Base-by-base conservation (phyloP, 1,140 invertebrate genomes). In the Ceratoteleas bidentatus region DNA sequence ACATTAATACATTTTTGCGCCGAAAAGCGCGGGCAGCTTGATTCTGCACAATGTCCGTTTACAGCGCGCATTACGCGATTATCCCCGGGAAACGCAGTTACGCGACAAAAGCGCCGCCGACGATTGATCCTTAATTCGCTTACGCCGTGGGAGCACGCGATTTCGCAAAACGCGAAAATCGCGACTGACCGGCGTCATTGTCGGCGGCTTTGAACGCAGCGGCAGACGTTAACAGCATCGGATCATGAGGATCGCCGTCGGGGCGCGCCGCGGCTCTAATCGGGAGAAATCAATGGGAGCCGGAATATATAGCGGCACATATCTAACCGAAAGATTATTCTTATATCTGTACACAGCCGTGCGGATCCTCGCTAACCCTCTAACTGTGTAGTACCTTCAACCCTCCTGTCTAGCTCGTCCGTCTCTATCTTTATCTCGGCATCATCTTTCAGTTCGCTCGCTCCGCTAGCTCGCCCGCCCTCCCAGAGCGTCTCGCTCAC, bases 391-490 rank as follows among this genome's bases (percentile, higher is more conserved):
- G 77, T 80, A 74, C 57, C 52, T 81, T 70, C 58, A 70, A 81
- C 78, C 78, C 78, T 73, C 77, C 77, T 70, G 70, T 80, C 77
- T 80, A 70, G 66, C 69, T 73, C 74, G 70, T 58, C 65, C 65
- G 45, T 58, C 75, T 77, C 52, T 85, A 66, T 75, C 79, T 69
- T 62, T 76, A 76, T 84, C 70, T 75, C 64, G 43, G 76, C 76
- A 73, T 79, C 68, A 72, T 79, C 76, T 79, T 79, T 78, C 66
- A 78, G 75, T 65, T 78, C 61, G 53, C 64, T 56, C 57, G 65
- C 72, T 66, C 77, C 50, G 68, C 62, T 64, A 52, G 72, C 62
- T 56, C 24, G 52, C 58, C 54, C 36, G 45, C 13, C 11, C 38
- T 11, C 24, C 57, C 54, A 43, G 66, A 62, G 52, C 73, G 49